Base-by-base conservation (phyloP, 2,797 vertebrate species). In the Limosa lapponica region DNA sequence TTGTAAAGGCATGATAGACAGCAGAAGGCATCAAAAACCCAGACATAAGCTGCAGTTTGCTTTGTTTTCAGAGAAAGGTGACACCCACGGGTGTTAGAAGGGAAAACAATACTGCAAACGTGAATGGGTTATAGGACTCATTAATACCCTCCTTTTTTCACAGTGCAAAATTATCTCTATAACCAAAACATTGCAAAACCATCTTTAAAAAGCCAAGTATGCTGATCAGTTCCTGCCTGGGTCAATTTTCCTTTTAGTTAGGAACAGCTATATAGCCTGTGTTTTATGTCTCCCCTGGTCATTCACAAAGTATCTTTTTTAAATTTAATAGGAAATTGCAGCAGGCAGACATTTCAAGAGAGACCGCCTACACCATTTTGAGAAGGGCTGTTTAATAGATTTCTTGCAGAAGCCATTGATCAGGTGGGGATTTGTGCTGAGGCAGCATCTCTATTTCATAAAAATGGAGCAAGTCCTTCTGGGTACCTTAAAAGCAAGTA, bases 351-450 rank as follows among this genome's bases (percentile, higher is more conserved):
- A 78, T 87, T 83, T 79, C 2, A 4, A 41, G 44, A 54, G 37
- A 39, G 24, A 51, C 28, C 3, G 1, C 11, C 36, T 73, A 39
- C 43, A 78, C 83, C 48, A 49, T 82, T 82, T 80, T 1, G 0
- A 43, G 55, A 73, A 73, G 16, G 20, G 13, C 30, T 66, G 16
- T 19, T 80, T 73, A 64, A 91, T 14, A 82, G 43, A 66, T 74
- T 82, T 79, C 64, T 92, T 57, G 37, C 37, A 95, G 55, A 89
- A 78, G 27, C 20, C 61, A 88, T 79, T 83, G 79, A 91, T 92
- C 54, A 89, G 62, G 34, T 28, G 25, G 23, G 32, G 34, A 61
- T 83, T 93, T 87, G 30, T 72, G 87, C 79, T 74, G 85, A 92
- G 48, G 20, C 51, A 89, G 82, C 83, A 73, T 49, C 30, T 93